Conservation (phyloP, 1,140 invertebrate species). For the Drosophila virilis region DNA sequence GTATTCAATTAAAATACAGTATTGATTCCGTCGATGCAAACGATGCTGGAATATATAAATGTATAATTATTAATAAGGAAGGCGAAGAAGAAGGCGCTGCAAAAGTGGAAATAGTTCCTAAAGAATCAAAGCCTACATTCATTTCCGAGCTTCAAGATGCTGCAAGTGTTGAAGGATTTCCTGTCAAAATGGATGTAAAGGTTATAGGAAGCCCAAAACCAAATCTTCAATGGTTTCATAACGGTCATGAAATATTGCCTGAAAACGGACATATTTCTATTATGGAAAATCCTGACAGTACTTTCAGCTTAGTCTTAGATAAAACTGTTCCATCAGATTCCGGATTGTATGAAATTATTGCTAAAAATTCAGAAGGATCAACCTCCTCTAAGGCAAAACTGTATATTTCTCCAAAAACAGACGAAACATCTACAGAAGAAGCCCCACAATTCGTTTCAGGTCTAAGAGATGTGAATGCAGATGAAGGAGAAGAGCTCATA, state of each 20-base stretch:
- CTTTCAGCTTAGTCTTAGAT: constrained; percentile 88
- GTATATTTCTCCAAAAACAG: constrained; percentile 87
- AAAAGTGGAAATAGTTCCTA: constrained; percentile 88
- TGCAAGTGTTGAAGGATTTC: constrained; percentile 92
- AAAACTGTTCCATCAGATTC: constrained; percentile 88
- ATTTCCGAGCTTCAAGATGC: constrained; percentile 88
- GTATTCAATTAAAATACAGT: constrained; percentile 54
- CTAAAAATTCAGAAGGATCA: constrained; percentile 90
- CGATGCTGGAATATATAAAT: constrained; percentile 92
- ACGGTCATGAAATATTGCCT: constrained; percentile 90
- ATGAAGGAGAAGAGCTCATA: constrained; percentile 90
- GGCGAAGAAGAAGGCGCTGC: constrained; percentile 89
- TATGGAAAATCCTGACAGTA: constrained; percentile 88
- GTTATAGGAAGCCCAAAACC: constrained; percentile 90
- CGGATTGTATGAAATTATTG: constrained; percentile 90
- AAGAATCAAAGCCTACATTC: constrained; percentile 90
- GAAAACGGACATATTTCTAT: constrained; percentile 89
- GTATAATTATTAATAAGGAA: constrained; percentile 90
- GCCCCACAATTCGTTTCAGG: constrained; percentile 90
- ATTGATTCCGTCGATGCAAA: constrained; percentile 90
- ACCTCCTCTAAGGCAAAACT: constrained; percentile 89
- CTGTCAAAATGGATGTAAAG: constrained; percentile 91
- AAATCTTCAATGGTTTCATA: constrained; percentile 90
- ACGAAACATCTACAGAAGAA: constrained; percentile 88
- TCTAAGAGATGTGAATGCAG: constrained; percentile 89